Evolutionary conservation across 1,140 invertebrate species (phyloP).

Genomic region (Heliconius eleuchia): DNA sequence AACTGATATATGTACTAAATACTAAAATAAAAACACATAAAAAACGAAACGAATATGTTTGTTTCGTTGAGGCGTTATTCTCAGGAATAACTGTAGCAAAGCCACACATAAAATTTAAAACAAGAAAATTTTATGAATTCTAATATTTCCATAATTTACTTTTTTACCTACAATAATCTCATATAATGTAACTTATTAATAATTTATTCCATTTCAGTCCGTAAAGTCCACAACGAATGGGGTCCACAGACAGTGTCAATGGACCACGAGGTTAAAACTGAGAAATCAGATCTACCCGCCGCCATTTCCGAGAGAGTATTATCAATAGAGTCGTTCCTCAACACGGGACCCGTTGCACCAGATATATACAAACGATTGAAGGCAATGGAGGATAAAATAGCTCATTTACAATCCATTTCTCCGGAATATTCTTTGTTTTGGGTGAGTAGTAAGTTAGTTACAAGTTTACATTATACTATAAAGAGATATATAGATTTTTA

Average conservation of each 20-base stretch:
- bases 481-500: too few relatives aligned
- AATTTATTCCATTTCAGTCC: conserved; percentile 47
- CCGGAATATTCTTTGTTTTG: conserved; percentile 87
- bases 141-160: too few relatives aligned
- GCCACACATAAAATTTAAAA: too few relatives aligned
- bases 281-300: conserved; percentile 40
- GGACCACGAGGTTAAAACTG: conserved; percentile 15
- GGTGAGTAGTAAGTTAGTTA: conserved; percentile 66
- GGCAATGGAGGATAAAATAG: conserved; percentile 85
- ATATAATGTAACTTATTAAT: neutral
- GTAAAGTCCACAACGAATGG: conserved; percentile 71
- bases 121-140: too few relatives aligned
- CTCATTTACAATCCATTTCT: conserved; percentile 85
- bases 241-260: conserved; percentile 60
- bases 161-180: too few relatives aligned
- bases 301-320: conserved; percentile 60
- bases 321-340: conserved; percentile 54
- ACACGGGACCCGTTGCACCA: conserved; percentile 80
- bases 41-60: too few relatives aligned
- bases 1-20: too few relatives aligned
- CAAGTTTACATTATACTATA: too few relatives aligned
- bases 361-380: conserved; percentile 86
- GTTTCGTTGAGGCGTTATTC: too few relatives aligned
- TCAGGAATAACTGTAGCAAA: too few relatives aligned
- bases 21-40: too few relatives aligned